Evolutionary conservation across 2,888 invertebrate species (phyloP).

Genomic region (Cephus nigrinus): DNA sequence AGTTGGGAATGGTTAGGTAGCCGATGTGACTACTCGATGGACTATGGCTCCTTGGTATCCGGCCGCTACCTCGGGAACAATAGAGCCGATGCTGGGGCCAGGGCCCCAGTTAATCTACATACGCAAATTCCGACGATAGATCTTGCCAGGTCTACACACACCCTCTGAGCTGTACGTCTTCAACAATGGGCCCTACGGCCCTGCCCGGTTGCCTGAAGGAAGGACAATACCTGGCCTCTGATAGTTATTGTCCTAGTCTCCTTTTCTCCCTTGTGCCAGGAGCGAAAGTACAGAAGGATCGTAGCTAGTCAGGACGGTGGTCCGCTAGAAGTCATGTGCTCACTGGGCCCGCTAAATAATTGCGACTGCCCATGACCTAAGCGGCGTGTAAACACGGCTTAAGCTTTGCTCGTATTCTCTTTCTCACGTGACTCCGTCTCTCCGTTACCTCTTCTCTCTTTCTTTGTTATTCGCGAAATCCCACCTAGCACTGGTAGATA

Average conservation of each 20-base stretch:
- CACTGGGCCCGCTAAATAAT: slow-evolving; percentile 35
- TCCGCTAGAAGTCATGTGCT: not conserved
- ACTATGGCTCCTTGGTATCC: not conserved
- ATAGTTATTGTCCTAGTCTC: slow-evolving; percentile 59
- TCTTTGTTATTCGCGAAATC: not conserved
- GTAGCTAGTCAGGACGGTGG: not conserved
- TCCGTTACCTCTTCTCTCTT: slow-evolving; percentile 7
- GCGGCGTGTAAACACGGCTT: not conserved
- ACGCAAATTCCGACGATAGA: slow-evolving; percentile 60
- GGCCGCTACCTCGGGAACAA: slow-evolving; percentile 49
- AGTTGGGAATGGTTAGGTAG: not conserved
- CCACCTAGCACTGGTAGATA: not conserved
- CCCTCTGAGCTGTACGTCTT: slow-evolving; percentile 41
- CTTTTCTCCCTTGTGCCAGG: slow-evolving; percentile 14
- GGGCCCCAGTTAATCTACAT: slow-evolving; percentile 56
- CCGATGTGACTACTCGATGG: not conserved
- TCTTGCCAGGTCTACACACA: slow-evolving; percentile 36
- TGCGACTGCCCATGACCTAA: slow-evolving; percentile 18
- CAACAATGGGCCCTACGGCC: slow-evolving; percentile 52
- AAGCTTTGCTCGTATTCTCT: slow-evolving; percentile 11
- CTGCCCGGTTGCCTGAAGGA: slow-evolving; percentile 54
- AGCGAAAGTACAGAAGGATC: slow-evolving; percentile 12
- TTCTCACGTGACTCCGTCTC: slow-evolving; percentile 22
- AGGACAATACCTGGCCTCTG: slow-evolving; percentile 62
- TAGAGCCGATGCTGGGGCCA: slow-evolving; percentile 41